These are phyloP conservation scores for Prolemur simus DNA, from an alignment of 2,113 vertebrate genomes.

Conservation along the genomic window DNA sequence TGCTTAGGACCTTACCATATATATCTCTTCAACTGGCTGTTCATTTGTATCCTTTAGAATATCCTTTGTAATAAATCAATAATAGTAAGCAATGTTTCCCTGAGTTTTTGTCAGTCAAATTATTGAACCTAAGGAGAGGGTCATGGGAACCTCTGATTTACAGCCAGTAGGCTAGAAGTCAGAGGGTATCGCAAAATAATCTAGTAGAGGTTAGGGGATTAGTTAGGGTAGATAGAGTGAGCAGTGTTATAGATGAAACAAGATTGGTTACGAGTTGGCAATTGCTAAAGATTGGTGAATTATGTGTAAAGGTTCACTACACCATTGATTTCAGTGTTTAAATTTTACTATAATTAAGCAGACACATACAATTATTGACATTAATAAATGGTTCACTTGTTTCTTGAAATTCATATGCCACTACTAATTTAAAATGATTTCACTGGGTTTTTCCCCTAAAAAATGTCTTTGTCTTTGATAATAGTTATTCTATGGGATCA, in stretches of 20 bases:
- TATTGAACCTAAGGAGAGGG: neutral
- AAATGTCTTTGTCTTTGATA: neutral
- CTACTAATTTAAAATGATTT: neutral
- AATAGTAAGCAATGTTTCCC: neutral
- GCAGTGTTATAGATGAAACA: neutral
- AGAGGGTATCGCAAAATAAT: neutral
- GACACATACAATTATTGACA: neutral
- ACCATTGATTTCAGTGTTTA: neutral
- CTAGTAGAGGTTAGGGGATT: neutral
- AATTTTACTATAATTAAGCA: constrained; percentile 8
- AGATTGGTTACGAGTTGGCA: neutral
- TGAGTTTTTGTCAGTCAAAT: neutral
- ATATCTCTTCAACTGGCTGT: neutral
- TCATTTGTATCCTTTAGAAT: neutral
- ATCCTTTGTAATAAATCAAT: neutral
- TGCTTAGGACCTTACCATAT: neutral
- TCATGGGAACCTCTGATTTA: neutral
- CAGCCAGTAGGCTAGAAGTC: neutral
- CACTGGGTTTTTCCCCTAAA: neutral
- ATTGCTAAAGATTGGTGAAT: neutral
- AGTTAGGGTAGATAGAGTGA: neutral
- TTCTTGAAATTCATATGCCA: constrained; percentile 5
- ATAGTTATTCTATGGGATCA: neutral
- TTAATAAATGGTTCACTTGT: neutral
- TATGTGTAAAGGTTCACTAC: neutral